These are phyloP conservation scores for Liodrosophila aerea DNA, from an alignment of 2,888 invertebrate genomes.

Conservation along the genomic window DNA sequence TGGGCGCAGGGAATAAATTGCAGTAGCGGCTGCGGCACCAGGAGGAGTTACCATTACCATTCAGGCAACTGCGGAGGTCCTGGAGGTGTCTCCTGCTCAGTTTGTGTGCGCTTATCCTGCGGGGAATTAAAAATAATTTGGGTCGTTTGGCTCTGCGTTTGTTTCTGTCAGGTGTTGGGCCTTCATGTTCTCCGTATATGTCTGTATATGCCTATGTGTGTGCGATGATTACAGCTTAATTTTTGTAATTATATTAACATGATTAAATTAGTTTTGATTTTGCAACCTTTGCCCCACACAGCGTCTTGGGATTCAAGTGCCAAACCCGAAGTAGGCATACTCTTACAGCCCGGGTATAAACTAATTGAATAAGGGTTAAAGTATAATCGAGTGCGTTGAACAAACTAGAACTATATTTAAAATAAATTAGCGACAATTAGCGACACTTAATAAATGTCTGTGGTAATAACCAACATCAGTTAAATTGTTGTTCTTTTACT, in stretches of 20 bases:
- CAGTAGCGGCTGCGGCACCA: slow-evolving; percentile 29
- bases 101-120: slow-evolving; percentile 63
- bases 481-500: no score
- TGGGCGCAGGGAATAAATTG: slow-evolving; percentile 63
- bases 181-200: slow-evolving; percentile 13
- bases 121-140: slow-evolving; percentile 77
- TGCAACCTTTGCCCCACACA: slow-evolving; percentile 50
- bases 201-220: slow-evolving; percentile 27
- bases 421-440: no score
- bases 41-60: slow-evolving; percentile 6
- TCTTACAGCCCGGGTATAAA: background rate
- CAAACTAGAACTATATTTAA: no score
- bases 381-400: no score
- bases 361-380: background rate
- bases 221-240: slow-evolving; percentile 73
- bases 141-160: slow-evolving; percentile 61
- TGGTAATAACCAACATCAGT: no score
- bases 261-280: slow-evolving; percentile 77
- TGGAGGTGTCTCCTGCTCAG: slow-evolving; percentile 38
- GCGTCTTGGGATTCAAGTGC: slow-evolving; percentile 13
- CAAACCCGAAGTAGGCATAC: slow-evolving; percentile 9
- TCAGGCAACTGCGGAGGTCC: slow-evolving; percentile 9
- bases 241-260: slow-evolving; percentile 77
- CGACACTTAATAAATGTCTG: no score
- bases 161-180: slow-evolving; percentile 56